phyloP scores from a whole-genome alignment of 2,797 vertebrate genomes.

The Petrocephalus schoutedeni region DNA sequence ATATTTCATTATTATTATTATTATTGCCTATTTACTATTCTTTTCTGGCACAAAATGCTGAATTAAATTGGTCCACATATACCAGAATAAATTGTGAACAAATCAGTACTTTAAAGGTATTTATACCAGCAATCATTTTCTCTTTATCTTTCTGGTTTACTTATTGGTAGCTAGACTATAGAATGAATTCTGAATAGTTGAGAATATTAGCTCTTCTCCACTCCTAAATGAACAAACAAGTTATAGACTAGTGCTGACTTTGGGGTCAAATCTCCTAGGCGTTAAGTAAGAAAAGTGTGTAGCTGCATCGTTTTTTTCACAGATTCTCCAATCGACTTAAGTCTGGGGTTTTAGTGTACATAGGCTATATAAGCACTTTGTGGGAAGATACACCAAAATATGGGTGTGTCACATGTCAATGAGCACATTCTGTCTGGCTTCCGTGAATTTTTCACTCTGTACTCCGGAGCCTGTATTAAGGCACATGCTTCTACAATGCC shows the following conservation, averaged over 20 bases:
- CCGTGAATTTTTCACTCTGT: too few relatives aligned
- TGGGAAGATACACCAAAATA: too few relatives aligned
- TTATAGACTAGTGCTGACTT: not conserved
- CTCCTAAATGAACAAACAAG: not conserved
- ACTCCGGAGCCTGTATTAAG: too few relatives aligned
- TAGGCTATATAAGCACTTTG: not conserved
- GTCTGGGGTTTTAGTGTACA: not conserved
- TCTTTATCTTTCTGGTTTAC: not conserved
- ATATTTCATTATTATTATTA: conserved; percentile 25
- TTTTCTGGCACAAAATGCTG: conserved; percentile 24
- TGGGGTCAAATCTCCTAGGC: not conserved
- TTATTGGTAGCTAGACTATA: not conserved
- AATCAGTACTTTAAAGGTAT: not conserved
- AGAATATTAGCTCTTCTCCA: not conserved
- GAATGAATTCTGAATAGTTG: not conserved
- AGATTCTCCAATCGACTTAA: not conserved
- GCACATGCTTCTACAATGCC: too few relatives aligned
- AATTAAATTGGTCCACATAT: not conserved
- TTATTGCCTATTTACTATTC: not conserved
- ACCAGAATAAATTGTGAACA: not conserved
- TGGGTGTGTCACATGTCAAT: too few relatives aligned
- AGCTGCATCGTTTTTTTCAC: not conserved
- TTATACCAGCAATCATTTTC: not conserved
- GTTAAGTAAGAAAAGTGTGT: not conserved
- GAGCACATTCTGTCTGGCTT: too few relatives aligned